Conservation (phyloP, 2,888 invertebrate genomes). For the Tanypteryx hageni region DNA sequence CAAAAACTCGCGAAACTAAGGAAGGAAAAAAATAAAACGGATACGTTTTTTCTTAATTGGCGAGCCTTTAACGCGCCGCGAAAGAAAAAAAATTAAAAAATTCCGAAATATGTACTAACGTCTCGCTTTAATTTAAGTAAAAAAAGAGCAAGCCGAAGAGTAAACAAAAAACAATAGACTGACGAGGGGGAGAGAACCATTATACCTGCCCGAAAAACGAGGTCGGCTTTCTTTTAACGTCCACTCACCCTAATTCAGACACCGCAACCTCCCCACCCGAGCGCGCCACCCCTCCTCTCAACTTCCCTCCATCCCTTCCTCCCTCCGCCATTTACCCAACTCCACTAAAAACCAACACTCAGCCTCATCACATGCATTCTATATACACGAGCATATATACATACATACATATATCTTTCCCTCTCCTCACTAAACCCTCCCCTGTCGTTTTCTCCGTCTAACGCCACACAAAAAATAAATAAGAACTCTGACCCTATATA, state of each 20-base stretch:
- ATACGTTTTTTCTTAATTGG: neutral
- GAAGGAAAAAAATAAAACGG: neutral
- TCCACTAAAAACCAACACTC: slow-evolving; percentile 50
- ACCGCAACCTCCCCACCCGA: slow-evolving; percentile 17
- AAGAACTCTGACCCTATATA: neutral
- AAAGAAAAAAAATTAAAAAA: neutral
- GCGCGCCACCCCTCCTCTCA: no score
- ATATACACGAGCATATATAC: neutral
- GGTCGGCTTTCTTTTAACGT: slow-evolving; percentile 48
- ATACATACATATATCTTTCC: neutral
- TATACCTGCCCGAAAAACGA: slow-evolving; percentile 56
- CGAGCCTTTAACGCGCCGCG: neutral
- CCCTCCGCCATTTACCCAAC: neutral
- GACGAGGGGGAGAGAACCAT: slow-evolving; percentile 16
- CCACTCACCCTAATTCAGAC: slow-evolving; percentile 56
- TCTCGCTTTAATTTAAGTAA: neutral
- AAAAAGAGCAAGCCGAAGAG: neutral
- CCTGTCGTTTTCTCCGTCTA: slow-evolving; percentile 15
- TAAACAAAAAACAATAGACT: neutral
- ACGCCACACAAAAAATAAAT: slow-evolving; percentile 13
- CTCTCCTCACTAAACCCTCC: neutral
- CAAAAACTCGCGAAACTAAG: neutral
- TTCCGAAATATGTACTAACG: neutral
- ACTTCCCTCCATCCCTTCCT: neutral
- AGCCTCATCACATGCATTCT: slow-evolving; percentile 45